These are phyloP conservation scores for Thamnophis sirtalis DNA, from an alignment of 2,113 vertebrate genomes.

Conservation along the genomic window DNA sequence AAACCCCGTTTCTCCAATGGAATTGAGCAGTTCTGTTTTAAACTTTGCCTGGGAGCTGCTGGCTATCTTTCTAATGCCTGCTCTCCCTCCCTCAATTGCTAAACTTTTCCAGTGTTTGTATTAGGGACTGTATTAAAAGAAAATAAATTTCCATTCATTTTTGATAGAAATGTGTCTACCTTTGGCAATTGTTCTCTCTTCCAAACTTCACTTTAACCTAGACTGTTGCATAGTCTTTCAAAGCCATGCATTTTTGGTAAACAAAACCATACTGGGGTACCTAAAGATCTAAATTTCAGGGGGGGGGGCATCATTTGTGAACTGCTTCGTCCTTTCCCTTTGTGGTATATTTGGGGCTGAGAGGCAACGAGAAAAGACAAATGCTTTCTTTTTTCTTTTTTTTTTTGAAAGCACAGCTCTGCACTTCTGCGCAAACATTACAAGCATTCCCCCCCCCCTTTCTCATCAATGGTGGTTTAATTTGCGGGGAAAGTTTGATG, in stretches of 20 bases:
- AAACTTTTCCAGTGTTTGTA: slow-evolving; percentile 61
- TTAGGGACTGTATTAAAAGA: slow-evolving; percentile 40
- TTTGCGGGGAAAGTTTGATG: slow-evolving; percentile 26
- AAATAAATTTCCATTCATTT: slow-evolving; percentile 52
- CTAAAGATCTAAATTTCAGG: slow-evolving; percentile 55
- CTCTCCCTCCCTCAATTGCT: slow-evolving; percentile 14
- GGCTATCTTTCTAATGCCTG: slow-evolving; percentile 61
- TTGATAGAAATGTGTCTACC: slow-evolving; percentile 41
- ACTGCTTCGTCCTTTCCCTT: slow-evolving; percentile 41
- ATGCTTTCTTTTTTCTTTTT: slow-evolving; percentile 11
- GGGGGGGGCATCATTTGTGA: slow-evolving; percentile 45
- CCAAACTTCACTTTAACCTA: slow-evolving; percentile 61
- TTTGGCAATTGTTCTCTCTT: slow-evolving; percentile 60
- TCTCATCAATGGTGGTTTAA: slow-evolving; percentile 37
- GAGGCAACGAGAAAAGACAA: slow-evolving; percentile 40
- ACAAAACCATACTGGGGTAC: slow-evolving; percentile 30
- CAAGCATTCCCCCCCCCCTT: slow-evolving; percentile 31
- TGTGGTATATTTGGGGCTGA: slow-evolving; percentile 13
- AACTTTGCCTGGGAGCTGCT: slow-evolving; percentile 68
- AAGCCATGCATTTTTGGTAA: slow-evolving; percentile 52
- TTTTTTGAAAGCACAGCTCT: background rate
- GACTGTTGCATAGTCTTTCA: slow-evolving; percentile 55
- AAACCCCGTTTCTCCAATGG: slow-evolving; percentile 72
- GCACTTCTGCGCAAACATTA: slow-evolving; percentile 11
- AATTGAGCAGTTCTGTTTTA: slow-evolving; percentile 68